phyloP scores from a whole-genome alignment of 1,140 invertebrate genomes.

The Macrocentrus cingulum region DNA sequence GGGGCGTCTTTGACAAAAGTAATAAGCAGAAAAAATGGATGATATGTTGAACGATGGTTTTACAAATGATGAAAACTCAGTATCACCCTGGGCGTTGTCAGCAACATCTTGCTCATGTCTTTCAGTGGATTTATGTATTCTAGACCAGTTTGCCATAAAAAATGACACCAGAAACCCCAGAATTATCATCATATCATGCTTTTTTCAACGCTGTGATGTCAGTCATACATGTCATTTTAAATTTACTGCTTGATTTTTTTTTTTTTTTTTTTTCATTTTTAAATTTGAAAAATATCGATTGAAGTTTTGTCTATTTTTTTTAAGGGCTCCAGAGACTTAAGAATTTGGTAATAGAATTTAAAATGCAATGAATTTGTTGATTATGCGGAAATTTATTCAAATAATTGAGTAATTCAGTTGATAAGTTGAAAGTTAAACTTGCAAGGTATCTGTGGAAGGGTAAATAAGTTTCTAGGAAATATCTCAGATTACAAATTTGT shows the following conservation, averaged over 20 bases:
- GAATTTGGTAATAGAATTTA: too few species aligned
- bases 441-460: too few species aligned
- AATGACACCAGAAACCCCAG: not conserved
- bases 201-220: not conserved
- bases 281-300: too few species aligned
- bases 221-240: not conserved
- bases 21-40: not conserved
- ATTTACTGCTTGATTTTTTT: slow-evolving; percentile 1
- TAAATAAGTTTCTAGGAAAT: too few species aligned
- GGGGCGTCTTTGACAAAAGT: not conserved
- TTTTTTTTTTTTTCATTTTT: too few species aligned
- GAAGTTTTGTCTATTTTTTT: too few species aligned
- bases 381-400: too few species aligned
- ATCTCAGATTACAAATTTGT: too few species aligned
- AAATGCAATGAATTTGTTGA: too few species aligned
- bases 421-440: too few species aligned
- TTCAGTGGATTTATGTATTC: slow-evolving; percentile 23
- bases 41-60: slow-evolving; percentile 2
- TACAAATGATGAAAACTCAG: slow-evolving; percentile 17
- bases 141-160: slow-evolving; percentile 17
- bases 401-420: too few species aligned
- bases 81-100: slow-evolving; percentile 7
- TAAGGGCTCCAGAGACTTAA: too few species aligned
- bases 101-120: slow-evolving; percentile 7
- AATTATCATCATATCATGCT: slow-evolving; percentile 21